Conservation (phyloP, 1,140 invertebrate species). For the Berghia stephanieae region DNA sequence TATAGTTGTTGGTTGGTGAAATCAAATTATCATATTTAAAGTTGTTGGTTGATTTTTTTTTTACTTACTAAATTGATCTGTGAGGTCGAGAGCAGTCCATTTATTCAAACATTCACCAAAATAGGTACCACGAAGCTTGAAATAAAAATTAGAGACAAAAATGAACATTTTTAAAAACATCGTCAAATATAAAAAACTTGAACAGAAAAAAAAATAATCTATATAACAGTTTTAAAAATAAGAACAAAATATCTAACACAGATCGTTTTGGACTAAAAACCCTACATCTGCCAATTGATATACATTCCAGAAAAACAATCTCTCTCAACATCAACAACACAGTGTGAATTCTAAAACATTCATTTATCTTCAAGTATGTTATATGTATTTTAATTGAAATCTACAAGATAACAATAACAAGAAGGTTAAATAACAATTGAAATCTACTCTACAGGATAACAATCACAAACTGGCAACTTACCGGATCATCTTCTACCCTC, state of each 20-base stretch:
- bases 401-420: not conserved
- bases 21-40: no score
- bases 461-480: not conserved
- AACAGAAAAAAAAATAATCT: no score
- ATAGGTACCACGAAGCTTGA: constrained; percentile 76
- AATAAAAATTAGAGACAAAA: constrained; percentile 26
- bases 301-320: not conserved
- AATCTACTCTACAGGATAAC: not conserved
- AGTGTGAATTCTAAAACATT: not conserved
- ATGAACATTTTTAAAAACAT: not conserved
- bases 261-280: no score
- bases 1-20: no score
- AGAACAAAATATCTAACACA: no score
- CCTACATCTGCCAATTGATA: not conserved
- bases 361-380: not conserved
- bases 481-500: constrained; percentile 61
- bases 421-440: not conserved
- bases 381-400: not conserved
- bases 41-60: not conserved
- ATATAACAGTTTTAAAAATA: no score
- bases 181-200: no score
- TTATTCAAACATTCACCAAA: constrained; percentile 85
- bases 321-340: not conserved
- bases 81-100: constrained; percentile 86
- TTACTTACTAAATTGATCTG: constrained; percentile 78